Conservation (phyloP, 2,113 vertebrate genomes). For the Larimichthys crocea region DNA sequence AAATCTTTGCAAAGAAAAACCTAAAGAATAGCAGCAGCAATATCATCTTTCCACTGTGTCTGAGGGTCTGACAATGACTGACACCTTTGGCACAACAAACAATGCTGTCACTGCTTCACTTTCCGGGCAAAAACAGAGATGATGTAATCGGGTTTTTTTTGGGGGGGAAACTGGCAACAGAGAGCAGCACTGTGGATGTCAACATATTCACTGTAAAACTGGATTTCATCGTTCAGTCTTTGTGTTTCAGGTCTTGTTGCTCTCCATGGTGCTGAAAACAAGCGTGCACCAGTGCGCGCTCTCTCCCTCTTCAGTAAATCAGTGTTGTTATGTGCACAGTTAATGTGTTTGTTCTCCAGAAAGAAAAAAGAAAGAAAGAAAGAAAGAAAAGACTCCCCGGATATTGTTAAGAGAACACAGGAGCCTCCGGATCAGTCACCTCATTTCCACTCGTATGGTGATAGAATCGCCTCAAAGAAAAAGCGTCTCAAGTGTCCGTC, state of each 20-base stretch:
- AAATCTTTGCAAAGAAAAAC: not conserved
- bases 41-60: not conserved
- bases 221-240: not conserved
- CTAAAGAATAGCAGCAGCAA: not conserved
- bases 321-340: not conserved
- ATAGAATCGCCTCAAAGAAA: slow-evolving; percentile 46
- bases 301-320: not conserved
- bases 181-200: not conserved
- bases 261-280: slow-evolving; percentile 83
- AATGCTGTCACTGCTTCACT: not conserved
- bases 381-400: not conserved
- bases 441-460: slow-evolving; percentile 23
- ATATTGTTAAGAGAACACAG: not conserved
- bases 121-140: slow-evolving; percentile 1
- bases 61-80: not conserved
- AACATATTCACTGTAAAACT: not conserved
- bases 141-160: not conserved
- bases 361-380: not conserved
- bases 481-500: slow-evolving; percentile 27
- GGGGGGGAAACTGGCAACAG: not conserved
- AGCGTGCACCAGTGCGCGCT: slow-evolving; percentile 21
- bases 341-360: slow-evolving; percentile 2
- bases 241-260: slow-evolving; percentile 29
- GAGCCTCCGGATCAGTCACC: slow-evolving; percentile 15
- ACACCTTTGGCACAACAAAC: not conserved